Percentiles rank a stretch among this genome's conserved stretches.
Conservation (phyloP, 2,888 invertebrate species). For the Leucophenga maculata region DNA sequence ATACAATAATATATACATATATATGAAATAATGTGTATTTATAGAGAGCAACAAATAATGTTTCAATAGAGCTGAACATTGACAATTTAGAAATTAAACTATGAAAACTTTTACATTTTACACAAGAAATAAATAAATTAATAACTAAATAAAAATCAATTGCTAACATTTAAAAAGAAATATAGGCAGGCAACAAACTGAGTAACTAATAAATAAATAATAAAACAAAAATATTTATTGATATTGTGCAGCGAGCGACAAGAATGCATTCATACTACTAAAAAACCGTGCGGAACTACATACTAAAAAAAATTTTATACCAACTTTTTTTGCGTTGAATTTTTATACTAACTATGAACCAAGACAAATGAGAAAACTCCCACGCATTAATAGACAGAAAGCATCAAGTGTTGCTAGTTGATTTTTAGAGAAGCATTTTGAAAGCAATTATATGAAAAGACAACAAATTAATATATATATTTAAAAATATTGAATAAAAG, state of each 20-base stretch:
- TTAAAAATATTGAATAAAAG: too few species aligned
- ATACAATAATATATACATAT: background rate
- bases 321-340: background rate
- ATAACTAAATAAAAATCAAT: slow-evolving; percentile 36
- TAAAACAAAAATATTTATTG: slow-evolving; percentile 53
- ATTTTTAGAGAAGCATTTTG: slow-evolving; percentile 20
- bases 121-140: slow-evolving; percentile 13
- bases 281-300: slow-evolving; percentile 26
- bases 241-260: slow-evolving; percentile 39
- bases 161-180: slow-evolving; percentile 38
- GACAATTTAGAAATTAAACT: slow-evolving; percentile 18
- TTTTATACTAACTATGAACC: background rate
- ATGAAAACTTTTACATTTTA: slow-evolving; percentile 24
- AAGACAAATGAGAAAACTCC: slow-evolving; percentile 5
- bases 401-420: slow-evolving; percentile 12
- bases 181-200: slow-evolving; percentile 33
- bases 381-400: background rate
- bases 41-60: slow-evolving; percentile 1
- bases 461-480: slow-evolving; percentile 24
- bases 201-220: too few species aligned
- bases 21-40: background rate
- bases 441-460: slow-evolving; percentile 3
- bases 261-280: slow-evolving; percentile 25
- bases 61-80: background rate
- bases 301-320: slow-evolving; percentile 25